Evolutionary conservation across 1,140 invertebrate species (phyloP).

Genomic region (Sogatella furcifera): DNA sequence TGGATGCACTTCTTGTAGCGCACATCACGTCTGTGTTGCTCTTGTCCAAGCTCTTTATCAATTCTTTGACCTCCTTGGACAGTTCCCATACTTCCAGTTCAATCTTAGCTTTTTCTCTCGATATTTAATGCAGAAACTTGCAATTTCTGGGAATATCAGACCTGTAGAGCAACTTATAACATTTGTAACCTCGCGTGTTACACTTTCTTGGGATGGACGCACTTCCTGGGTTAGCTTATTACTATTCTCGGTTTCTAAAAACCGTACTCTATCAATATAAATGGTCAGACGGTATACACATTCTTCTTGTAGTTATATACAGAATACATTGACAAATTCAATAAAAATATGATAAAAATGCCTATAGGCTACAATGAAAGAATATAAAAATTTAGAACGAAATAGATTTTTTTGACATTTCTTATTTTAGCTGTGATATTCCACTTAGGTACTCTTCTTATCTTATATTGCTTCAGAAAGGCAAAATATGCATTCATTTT

Average conservation of each 20-base stretch:
- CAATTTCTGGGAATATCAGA: conserved; percentile 79
- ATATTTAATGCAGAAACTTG: conserved; percentile 77
- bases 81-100: conserved; percentile 83
- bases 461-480: no score
- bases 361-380: no score
- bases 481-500: no score
- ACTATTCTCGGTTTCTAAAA: conserved; percentile 84
- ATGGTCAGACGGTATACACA: conserved; percentile 86
- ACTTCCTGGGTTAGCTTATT: conserved; percentile 71
- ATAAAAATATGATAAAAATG: no score
- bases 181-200: conserved; percentile 72
- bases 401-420: no score
- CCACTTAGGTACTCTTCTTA: no score
- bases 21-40: no score
- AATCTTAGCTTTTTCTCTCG: conserved; percentile 78
- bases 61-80: conserved; percentile 75
- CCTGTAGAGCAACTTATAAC: conserved; percentile 88
- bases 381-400: no score
- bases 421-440: no score
- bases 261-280: conserved; percentile 90
- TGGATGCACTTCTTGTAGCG: no score
- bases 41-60: conserved; percentile 65
- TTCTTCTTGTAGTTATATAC: no score
- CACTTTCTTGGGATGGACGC: conserved; percentile 66
- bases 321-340: no score